phyloP scores from a whole-genome alignment of 2,888 invertebrate genomes.

The Thymelicus lineola region DNA sequence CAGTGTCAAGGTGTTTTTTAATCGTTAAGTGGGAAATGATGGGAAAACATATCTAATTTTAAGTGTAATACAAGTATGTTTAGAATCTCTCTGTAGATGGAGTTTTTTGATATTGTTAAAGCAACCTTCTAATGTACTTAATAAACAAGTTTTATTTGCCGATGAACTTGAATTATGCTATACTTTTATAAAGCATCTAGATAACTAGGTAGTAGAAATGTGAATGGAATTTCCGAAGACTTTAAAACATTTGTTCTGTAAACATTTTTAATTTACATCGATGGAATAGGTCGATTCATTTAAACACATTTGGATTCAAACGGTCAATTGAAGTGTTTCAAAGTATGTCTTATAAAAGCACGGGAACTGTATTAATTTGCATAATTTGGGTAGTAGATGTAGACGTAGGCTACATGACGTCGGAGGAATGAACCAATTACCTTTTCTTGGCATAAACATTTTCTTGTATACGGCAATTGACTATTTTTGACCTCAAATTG shows the following conservation, averaged over 20 bases:
- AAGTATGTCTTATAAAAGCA: not conserved
- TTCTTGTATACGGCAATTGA: not conserved
- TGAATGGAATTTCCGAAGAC: too few species aligned
- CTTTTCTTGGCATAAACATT: not conserved
- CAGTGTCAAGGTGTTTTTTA: not conserved
- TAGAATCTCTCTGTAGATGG: too few species aligned
- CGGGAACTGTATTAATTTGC: constrained; percentile 4
- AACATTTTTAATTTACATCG: not conserved
- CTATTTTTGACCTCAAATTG: not conserved
- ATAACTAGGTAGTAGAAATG: too few species aligned
- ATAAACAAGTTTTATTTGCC: too few species aligned
- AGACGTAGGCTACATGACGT: constrained; percentile 7
- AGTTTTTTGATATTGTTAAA: too few species aligned
- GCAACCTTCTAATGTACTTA: too few species aligned
- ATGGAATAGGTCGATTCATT: not conserved
- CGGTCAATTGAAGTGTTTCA: constrained; percentile 9
- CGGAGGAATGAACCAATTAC: constrained; percentile 25
- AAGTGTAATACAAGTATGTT: too few species aligned
- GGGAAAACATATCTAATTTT: too few species aligned
- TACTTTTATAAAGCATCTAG: too few species aligned
- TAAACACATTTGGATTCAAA: not conserved
- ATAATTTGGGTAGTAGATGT: constrained; percentile 14
- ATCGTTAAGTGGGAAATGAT: too few species aligned
- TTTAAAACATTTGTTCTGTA: too few species aligned
- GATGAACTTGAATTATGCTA: too few species aligned